These are phyloP conservation scores for Arion vulgaris DNA, from an alignment of 1,140 invertebrate genomes.

Conservation along the genomic window DNA sequence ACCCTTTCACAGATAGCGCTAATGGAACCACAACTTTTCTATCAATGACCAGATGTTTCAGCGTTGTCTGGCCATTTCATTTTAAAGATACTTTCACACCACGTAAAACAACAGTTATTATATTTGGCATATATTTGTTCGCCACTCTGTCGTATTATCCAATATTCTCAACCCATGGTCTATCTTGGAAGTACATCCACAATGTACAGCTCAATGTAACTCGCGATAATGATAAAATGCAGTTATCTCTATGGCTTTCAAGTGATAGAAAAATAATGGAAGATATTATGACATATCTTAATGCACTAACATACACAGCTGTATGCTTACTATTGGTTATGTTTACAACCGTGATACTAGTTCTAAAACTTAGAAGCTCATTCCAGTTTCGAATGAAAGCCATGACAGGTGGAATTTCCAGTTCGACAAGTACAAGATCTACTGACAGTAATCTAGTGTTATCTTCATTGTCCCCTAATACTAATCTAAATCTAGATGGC, in stretches of 20 bases:
- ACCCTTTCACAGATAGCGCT: neutral
- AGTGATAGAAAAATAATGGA: neutral
- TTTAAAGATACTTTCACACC: neutral
- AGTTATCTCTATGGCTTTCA: neutral
- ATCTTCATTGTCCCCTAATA: neutral
- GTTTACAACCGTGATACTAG: neutral
- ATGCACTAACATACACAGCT: neutral
- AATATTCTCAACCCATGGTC: neutral
- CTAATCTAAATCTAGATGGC: no score
- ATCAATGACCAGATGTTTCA: neutral
- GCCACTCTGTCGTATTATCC: neutral
- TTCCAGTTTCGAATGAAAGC: neutral
- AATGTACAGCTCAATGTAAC: neutral
- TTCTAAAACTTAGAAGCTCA: neutral
- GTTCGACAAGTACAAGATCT: neutral
- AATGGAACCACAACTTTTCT: constrained; percentile 3
- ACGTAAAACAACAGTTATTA: neutral
- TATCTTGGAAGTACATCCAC: neutral
- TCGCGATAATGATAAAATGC: neutral
- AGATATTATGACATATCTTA: neutral
- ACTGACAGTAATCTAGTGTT: no score
- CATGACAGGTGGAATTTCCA: neutral
- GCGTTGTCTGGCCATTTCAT: neutral
- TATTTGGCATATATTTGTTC: neutral
- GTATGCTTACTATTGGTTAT: neutral